Conservation (phyloP, 2,888 invertebrate genomes). For the Sussaba pulchella region DNA sequence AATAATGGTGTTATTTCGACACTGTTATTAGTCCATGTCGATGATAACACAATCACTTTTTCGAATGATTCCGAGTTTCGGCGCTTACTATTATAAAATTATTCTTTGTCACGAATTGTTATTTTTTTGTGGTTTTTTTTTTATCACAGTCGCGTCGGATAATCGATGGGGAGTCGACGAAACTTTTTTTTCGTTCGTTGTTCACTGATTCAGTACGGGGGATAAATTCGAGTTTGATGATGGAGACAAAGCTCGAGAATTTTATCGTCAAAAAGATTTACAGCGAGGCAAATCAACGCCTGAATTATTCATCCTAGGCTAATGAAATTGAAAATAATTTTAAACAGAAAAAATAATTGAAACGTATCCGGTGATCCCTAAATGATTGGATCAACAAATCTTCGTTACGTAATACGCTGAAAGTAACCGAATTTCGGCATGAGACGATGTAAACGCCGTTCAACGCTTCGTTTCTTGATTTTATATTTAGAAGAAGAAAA, state of each 20-base stretch:
- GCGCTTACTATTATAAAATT: conserved; percentile 1
- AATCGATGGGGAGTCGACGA: not conserved
- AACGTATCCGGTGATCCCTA: conserved; percentile 7
- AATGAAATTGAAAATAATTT: conserved; percentile 43
- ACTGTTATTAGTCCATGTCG: not conserved
- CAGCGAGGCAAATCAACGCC: conserved; percentile 29
- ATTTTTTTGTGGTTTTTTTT: not conserved
- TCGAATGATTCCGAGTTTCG: not conserved
- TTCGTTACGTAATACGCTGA: conserved; percentile 30
- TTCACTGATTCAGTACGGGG: conserved; percentile 50
- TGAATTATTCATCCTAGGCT: conserved; percentile 61
- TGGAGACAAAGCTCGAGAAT: conserved; percentile 56
- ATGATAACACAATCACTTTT: not conserved
- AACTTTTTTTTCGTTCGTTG: too few relatives aligned
- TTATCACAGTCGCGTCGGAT: not conserved
- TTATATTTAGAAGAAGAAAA: conserved; percentile 39
- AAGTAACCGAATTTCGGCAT: conserved; percentile 36
- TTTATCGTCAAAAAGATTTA: conserved; percentile 44
- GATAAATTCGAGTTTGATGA: conserved; percentile 56
- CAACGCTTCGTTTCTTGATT: conserved; percentile 49
- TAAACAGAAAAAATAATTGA: conserved; percentile 8
- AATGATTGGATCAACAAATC: conserved; percentile 14
- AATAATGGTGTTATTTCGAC: not conserved
- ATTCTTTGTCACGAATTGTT: conserved; percentile 12
- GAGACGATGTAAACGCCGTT: conserved; percentile 13